Evolutionary conservation across 2,113 vertebrate genomes (phyloP).

Genomic region (Antechinus flavipes): DNA sequence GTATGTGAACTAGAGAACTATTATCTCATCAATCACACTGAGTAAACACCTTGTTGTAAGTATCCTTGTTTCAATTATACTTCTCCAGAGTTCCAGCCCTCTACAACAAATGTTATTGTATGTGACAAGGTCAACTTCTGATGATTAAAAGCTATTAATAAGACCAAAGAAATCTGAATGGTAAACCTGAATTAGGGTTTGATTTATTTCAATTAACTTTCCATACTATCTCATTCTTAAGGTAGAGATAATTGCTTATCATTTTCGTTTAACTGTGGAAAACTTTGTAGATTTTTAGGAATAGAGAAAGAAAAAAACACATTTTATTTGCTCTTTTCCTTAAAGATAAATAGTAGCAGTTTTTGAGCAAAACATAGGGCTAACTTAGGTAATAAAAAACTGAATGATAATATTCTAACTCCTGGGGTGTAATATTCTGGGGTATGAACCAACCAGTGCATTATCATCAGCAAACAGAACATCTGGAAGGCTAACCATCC

Average conservation of each 20-base stretch:
- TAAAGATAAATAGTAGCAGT: not conserved
- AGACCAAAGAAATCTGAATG: not conserved
- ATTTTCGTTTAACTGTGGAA: not conserved
- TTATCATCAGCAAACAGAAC: not conserved
- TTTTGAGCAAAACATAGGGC: not conserved
- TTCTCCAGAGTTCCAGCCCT: no score
- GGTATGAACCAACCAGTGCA: not conserved
- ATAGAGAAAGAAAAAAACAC: not conserved
- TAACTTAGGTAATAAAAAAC: not conserved
- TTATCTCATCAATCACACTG: no score
- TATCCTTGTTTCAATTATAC: no score
- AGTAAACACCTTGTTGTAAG: no score
- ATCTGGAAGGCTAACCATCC: not conserved
- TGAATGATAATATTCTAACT: not conserved
- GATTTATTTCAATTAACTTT: not conserved
- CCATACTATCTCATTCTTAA: constrained; percentile 8
- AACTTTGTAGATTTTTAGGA: constrained; percentile 24
- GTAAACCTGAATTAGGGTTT: not conserved
- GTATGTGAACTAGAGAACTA: no score
- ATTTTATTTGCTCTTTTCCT: not conserved
- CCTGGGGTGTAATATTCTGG: not conserved
- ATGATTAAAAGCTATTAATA: not conserved
- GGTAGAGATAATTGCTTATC: constrained; percentile 9
- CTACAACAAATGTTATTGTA: not conserved
- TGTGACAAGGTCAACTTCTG: not conserved